Evolutionary conservation across 2,888 invertebrate species (phyloP).

Genomic region (Sinelater perroti): DNA sequence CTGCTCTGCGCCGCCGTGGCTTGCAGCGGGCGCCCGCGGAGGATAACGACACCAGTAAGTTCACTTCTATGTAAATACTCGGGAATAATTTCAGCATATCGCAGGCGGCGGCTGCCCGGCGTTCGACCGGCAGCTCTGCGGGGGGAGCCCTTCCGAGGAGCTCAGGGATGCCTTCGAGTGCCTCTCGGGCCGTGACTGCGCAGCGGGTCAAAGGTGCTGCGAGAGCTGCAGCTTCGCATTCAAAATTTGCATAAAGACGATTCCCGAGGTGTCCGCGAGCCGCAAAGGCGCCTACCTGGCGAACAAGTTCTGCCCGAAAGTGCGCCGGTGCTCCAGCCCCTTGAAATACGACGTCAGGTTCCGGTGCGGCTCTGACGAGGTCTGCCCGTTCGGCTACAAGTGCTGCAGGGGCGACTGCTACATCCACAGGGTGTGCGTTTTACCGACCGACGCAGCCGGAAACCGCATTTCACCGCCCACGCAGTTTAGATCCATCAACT

Average conservation of each 20-base stretch:
- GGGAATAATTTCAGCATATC: no score
- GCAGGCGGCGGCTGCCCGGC: conserved; percentile 2
- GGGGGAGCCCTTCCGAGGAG: not conserved
- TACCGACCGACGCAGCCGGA: conserved; percentile 8
- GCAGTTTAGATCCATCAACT: not conserved
- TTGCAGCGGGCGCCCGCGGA: no score
- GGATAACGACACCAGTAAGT: no score
- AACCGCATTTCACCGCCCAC: not conserved
- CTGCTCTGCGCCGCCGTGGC: no score
- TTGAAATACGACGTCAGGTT: conserved; percentile 20
- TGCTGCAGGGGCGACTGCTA: conserved; percentile 29
- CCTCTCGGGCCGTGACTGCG: not conserved
- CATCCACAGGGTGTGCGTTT: conserved; percentile 26
- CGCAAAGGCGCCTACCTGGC: not conserved
- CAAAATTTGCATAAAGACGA: conserved; percentile 5
- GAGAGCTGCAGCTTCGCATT: not conserved
- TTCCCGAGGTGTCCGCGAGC: not conserved
- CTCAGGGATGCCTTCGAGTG: not conserved
- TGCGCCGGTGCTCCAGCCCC: conserved; percentile 2
- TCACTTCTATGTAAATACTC: no score
- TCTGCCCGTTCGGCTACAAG: conserved; percentile 19
- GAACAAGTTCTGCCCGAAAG: conserved; percentile 13
- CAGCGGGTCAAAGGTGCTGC: not conserved
- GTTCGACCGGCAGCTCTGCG: not conserved
- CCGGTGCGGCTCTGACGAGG: conserved; percentile 16